Evolutionary conservation across 2,113 vertebrate genomes (phyloP).

Genomic region (Serranochromis macrocephalus): DNA sequence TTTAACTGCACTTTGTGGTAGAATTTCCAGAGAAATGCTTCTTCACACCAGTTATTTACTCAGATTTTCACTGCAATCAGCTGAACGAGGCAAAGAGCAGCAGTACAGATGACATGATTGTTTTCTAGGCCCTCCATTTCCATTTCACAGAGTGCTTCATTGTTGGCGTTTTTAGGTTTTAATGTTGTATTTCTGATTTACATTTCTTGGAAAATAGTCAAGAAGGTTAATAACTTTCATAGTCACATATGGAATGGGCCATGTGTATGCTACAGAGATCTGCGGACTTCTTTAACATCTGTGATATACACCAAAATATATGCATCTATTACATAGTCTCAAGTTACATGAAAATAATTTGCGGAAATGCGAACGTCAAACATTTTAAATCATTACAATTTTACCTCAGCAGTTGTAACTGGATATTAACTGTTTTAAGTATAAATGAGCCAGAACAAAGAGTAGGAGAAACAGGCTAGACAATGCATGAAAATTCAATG

Average conservation of each 20-base stretch:
- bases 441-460: neutral
- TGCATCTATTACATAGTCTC: neutral
- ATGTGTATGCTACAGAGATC: neutral
- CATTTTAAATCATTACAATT: neutral
- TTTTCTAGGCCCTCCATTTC: neutral
- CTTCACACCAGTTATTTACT: neutral
- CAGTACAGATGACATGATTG: neutral
- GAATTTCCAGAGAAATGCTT: neutral
- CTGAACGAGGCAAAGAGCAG: neutral
- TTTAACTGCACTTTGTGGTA: neutral
- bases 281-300: neutral
- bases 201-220: neutral
- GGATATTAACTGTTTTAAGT: neutral
- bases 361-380: neutral
- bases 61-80: neutral
- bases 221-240: neutral
- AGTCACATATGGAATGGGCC: neutral
- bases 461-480: neutral
- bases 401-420: neutral
- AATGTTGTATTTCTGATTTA: neutral
- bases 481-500: neutral
- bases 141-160: neutral
- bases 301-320: neutral
- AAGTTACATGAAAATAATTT: neutral
- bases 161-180: conserved; percentile 24